Conservation (phyloP, 2,888 invertebrate species). For the Germaria angustata region DNA sequence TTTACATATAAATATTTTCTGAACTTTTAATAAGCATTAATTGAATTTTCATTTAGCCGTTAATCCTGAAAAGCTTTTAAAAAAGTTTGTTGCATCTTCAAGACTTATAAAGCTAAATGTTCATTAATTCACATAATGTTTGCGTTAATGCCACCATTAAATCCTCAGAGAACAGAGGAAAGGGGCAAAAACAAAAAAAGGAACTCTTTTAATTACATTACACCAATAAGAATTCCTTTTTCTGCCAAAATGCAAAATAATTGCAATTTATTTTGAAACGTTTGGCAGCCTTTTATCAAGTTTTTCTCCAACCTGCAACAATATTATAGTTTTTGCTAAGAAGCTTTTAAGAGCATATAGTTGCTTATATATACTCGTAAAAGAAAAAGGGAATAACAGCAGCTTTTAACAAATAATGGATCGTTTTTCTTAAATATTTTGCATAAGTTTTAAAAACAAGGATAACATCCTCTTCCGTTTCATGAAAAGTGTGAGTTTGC, state of each 20-base stretch:
- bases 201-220: slow-evolving; percentile 56
- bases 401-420: slow-evolving; percentile 44
- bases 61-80: slow-evolving; percentile 65
- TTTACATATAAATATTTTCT: not conserved
- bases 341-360: slow-evolving; percentile 27
- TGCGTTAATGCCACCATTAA: slow-evolving; percentile 52
- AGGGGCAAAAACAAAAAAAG: not conserved
- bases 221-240: slow-evolving; percentile 19
- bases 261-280: slow-evolving; percentile 43
- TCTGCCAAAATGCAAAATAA: slow-evolving; percentile 58
- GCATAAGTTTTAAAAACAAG: slow-evolving; percentile 32
- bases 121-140: slow-evolving; percentile 46
- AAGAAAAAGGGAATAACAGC: slow-evolving; percentile 20
- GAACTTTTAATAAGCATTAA: slow-evolving; percentile 47
- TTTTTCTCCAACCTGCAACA: not conserved
- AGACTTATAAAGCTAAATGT: slow-evolving; percentile 26
- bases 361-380: not conserved
- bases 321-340: not conserved
- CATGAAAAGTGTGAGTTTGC: not conserved
- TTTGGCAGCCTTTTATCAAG: slow-evolving; percentile 58
- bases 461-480: slow-evolving; percentile 30
- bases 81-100: slow-evolving; percentile 46
- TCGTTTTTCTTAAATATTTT: slow-evolving; percentile 35
- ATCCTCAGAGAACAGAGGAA: not conserved
- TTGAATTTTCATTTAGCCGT: slow-evolving; percentile 61